Conservation (phyloP, 2,797 vertebrate species). For the Phalanger gymnotis region DNA sequence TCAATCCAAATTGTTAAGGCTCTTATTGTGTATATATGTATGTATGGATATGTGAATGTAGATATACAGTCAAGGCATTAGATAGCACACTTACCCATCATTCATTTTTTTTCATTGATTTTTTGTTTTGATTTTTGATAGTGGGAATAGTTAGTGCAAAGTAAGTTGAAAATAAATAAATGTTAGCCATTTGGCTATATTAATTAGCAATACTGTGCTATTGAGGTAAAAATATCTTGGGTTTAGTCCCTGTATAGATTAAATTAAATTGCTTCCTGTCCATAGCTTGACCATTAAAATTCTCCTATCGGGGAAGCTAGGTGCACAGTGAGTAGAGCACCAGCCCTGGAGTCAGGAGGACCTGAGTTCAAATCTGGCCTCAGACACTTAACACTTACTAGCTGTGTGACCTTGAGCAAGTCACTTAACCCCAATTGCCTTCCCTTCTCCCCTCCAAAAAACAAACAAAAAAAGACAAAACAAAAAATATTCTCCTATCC, state of each 20-base stretch:
- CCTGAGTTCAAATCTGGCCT: too few species aligned
- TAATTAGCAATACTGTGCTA: background rate
- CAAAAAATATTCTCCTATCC: background rate
- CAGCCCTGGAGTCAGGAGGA: too few species aligned
- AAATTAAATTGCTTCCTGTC: background rate
- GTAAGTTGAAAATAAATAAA: background rate
- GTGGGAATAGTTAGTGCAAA: conserved; percentile 1
- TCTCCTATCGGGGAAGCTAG: too few species aligned
- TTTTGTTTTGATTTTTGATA: conserved; percentile 32
- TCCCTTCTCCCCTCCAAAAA: too few species aligned
- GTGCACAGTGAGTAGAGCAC: too few species aligned
- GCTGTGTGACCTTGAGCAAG: too few species aligned
- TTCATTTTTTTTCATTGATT: conserved; percentile 17
- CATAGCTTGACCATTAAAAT: background rate
- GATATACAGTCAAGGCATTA: background rate
- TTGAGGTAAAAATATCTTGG: background rate
- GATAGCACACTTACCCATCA: background rate
- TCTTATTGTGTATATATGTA: background rate
- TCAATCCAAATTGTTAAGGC: background rate
- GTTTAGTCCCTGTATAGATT: background rate
- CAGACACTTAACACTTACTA: too few species aligned
- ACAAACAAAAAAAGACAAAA: too few species aligned
- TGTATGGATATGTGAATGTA: background rate
- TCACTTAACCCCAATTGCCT: too few species aligned
- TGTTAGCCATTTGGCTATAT: background rate